Evolutionary conservation across 2,888 invertebrate species (phyloP).

Genomic region (Lumbricus terrestris): DNA sequence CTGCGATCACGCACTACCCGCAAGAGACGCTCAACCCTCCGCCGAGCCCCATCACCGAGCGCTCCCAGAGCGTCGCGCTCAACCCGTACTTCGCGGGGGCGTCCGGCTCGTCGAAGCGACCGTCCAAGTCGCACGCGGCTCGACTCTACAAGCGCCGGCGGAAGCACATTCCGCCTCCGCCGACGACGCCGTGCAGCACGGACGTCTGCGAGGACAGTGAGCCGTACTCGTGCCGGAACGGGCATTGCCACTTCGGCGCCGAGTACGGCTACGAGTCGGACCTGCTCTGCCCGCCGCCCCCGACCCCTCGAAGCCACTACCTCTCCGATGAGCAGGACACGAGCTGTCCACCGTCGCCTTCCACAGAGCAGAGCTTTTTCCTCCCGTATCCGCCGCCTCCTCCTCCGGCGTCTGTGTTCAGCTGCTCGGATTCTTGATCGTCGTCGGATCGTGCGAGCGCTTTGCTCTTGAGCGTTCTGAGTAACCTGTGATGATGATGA

Average conservation of each 20-base stretch:
- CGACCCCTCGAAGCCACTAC: slow-evolving; percentile 74
- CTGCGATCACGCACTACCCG: neutral
- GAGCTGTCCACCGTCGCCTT: slow-evolving; percentile 67
- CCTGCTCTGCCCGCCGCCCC: slow-evolving; percentile 72
- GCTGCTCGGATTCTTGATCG: slow-evolving; percentile 8
- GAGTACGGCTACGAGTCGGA: slow-evolving; percentile 65
- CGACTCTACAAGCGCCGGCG: slow-evolving; percentile 34
- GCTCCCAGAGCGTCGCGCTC: slow-evolving; percentile 51
- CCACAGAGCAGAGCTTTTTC: slow-evolving; percentile 70
- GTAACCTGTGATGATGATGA: neutral
- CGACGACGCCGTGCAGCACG: slow-evolving; percentile 85
- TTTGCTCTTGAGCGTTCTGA: neutral
- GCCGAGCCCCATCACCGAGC: slow-evolving; percentile 75
- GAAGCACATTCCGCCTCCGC: slow-evolving; percentile 79
- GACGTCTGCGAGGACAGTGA: slow-evolving; percentile 77
- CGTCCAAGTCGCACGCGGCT: neutral
- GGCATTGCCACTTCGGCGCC: slow-evolving; percentile 7
- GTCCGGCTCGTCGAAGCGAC: neutral
- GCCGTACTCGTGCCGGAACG: slow-evolving; percentile 47
- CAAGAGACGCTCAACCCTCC: slow-evolving; percentile 73
- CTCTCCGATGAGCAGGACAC: slow-evolving; percentile 66
- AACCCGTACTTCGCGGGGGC: neutral
- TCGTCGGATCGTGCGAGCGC: neutral
- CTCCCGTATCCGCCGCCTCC: slow-evolving; percentile 82
- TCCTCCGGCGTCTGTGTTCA: slow-evolving; percentile 69